Evolutionary conservation across 2,113 vertebrate species (phyloP), one percentile per base, ranked within the genome.

Genomic region (Lophotis ruficrista): DNA sequence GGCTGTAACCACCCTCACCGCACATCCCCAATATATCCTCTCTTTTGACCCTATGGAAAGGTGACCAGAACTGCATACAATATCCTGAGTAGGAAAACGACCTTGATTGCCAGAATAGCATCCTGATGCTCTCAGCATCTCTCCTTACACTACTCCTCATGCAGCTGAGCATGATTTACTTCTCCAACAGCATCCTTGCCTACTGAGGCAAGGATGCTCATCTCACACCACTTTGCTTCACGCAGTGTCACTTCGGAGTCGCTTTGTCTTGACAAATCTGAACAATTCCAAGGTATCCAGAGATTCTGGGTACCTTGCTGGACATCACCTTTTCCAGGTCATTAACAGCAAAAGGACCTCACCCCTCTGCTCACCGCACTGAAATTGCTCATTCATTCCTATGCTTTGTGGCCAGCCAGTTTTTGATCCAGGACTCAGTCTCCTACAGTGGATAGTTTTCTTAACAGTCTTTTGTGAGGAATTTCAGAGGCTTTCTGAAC

Each of bases 401-500:
- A 33, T 5, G 6, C 71, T 81, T 73, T 54, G 25, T 22, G 15
- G 60, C 75, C 21, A 35, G 47, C 6, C 51, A 73, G 37, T 21
- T 80, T 93, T 30, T 80, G 54, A 70, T 25, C 20, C 25, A 90
- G 64, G 60, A 78, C 19, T 45, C 31, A 4, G 30, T 23, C 30
- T 90, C 30, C 8, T 92, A 61, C 53, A 47, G n/a, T 1, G 25
- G 47, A 48, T 19, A 45, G 38, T 54, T 83, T 76, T 76, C 37
- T 86, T 58, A 53, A 73, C 10, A 57, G 48, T 24, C 50, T 89
- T 81, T 41, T 71, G 33, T 57, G 45, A 84, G 37, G 37, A 21
- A 72, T 84, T 76, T 78, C 89, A 53, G 64, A 68, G 27, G 33
- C 83, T 88, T 92, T 70, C 60, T 80, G 64, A 90, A 73, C 37